Percentiles rank a stretch among this genome's conserved stretches.
phyloP scores from a whole-genome alignment of 30 jellyfish, hydroid and myxozoan species.

The Aurelia sp. region DNA sequence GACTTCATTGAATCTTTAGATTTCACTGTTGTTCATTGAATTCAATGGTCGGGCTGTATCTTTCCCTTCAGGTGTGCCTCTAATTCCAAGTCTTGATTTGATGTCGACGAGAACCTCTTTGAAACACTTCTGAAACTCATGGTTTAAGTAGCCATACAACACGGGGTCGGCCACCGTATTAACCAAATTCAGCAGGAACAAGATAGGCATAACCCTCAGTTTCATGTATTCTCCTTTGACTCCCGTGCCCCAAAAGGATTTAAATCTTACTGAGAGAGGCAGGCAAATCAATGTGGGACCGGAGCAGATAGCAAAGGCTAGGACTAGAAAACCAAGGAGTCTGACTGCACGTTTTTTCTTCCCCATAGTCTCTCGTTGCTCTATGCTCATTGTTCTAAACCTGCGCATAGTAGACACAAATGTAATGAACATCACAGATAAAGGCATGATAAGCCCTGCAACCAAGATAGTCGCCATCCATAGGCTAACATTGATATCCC shows the following conservation, averaged over 20 bases:
- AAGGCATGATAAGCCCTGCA: conserved; percentile 29
- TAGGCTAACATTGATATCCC: background rate
- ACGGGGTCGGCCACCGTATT: conserved; percentile 51
- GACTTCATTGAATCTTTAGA: too few relatives aligned
- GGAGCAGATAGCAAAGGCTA: conserved; percentile 24
- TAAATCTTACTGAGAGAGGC: background rate
- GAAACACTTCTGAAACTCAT: conserved; percentile 39
- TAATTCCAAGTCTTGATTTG: too few relatives aligned
- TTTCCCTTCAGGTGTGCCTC: too few relatives aligned
- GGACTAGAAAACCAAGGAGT: conserved; percentile 42
- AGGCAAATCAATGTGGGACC: conserved; percentile 36
- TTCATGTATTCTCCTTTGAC: conserved; percentile 45
- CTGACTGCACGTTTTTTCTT: conserved; percentile 27
- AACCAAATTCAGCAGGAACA: conserved; percentile 5
- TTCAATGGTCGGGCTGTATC: too few relatives aligned
- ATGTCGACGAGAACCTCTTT: background rate
- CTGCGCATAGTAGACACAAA: conserved; percentile 22
- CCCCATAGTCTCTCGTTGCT: conserved; percentile 21
- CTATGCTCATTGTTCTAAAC: background rate
- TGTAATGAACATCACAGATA: conserved; percentile 17
- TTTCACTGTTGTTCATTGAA: too few relatives aligned
- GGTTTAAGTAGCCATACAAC: conserved; percentile 34
- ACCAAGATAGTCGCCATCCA: conserved; percentile 4
- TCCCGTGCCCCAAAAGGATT: conserved; percentile 45
- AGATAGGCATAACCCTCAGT: conserved; percentile 19